Percentiles rank a stretch among this genome's conserved stretches.
These are phyloP conservation scores for Phylloscopus trochilus DNA, from an alignment of 2,113 vertebrate species.

Conservation along the genomic window DNA sequence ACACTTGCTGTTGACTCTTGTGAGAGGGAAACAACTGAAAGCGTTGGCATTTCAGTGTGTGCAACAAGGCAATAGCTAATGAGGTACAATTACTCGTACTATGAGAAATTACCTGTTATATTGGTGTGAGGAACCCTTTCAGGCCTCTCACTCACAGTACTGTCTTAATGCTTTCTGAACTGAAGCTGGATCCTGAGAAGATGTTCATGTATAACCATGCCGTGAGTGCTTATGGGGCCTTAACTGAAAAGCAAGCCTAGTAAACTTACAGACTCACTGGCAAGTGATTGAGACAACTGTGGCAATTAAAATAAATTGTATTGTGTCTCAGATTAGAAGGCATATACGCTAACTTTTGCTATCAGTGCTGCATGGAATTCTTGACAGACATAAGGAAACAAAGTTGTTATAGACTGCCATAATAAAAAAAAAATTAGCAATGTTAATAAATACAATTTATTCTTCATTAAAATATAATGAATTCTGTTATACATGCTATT, in stretches of 20 bases:
- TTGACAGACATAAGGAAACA: neutral
- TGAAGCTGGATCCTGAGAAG: neutral
- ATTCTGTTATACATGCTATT: neutral
- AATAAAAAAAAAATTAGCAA: neutral
- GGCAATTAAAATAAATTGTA: neutral
- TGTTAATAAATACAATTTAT: neutral
- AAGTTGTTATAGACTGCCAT: neutral
- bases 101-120: neutral
- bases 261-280: neutral
- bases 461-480: neutral
- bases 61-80: neutral
- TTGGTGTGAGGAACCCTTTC: neutral
- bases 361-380: neutral
- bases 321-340: neutral
- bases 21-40: neutral
- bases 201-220: neutral
- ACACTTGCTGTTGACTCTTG: neutral
- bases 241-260: neutral
- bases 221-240: neutral
- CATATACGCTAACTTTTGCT: neutral
- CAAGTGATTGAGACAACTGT: neutral
- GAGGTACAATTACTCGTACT: neutral
- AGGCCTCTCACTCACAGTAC: neutral
- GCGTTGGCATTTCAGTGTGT: neutral
- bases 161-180: neutral